A percentile compares a stretch with the other conserved stretches of the same genome.
Evolutionary conservation across 2,113 vertebrate species (phyloP).

Genomic region (Pyxicephalus adspersus): DNA sequence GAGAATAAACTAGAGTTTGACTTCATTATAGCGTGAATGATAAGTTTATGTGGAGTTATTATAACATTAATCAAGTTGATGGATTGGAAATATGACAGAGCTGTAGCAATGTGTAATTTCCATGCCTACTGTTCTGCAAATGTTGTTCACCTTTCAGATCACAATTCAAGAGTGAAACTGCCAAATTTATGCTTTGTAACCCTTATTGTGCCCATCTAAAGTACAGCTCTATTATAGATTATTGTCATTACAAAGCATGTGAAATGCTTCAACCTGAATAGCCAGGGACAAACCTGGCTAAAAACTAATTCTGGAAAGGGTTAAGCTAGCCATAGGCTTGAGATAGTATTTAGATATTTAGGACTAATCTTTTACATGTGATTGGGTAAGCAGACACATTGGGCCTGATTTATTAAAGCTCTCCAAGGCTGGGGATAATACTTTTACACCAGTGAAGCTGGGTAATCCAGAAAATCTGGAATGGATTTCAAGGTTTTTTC

Average conservation of each 20-base stretch:
- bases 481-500: too few species aligned
- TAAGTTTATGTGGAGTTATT: constrained; percentile 82
- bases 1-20: constrained; percentile 80
- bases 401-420: too few species aligned
- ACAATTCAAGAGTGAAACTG: constrained; percentile 70
- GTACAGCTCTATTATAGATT: neutral
- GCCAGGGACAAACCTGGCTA: too few species aligned
- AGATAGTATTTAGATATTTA: too few species aligned
- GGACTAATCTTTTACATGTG: too few species aligned
- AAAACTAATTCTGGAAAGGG: too few species aligned
- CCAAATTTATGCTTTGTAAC: constrained; percentile 65
- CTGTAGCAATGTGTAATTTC: constrained; percentile 78
- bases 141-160: constrained; percentile 75
- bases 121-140: constrained; percentile 81
- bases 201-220: constrained; percentile 22
- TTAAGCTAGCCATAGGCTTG: too few species aligned
- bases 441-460: too few species aligned
- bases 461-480: too few species aligned
- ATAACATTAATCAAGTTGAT: constrained; percentile 84
- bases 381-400: too few species aligned
- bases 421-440: too few species aligned
- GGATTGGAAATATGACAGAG: constrained; percentile 83
- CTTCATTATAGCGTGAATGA: constrained; percentile 82
- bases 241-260: neutral
- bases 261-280: too few species aligned